Base-by-base conservation (phyloP, 2,888 invertebrate genomes). In the Anaspis maculata region DNA sequence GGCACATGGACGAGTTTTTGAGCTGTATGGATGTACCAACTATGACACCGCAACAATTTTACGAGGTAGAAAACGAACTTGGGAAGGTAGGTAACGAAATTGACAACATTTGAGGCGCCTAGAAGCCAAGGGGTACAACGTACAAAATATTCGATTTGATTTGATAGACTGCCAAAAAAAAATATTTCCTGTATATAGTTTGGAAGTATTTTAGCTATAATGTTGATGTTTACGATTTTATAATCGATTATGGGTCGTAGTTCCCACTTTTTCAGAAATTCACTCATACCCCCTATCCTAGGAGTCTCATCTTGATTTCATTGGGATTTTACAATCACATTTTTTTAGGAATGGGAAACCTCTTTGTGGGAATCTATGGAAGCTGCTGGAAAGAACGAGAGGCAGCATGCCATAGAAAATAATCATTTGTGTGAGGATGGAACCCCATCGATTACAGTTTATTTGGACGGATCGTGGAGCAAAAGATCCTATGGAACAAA, bases 381-480 rank as follows among this genome's bases (percentile, higher is more conserved):
- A 13, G n/a, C 5, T 6, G 27, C 27, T 5, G 27, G 27, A 12
- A 6, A 4, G 5, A 27, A n/a, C 5, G 27, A 27, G n/a, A 27
- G 13, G n/a, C 5, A 27, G 5, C 9, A 13, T 13, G 27, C 27
- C 6, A 27, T 27, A 6, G 13, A 10, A 14, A 13, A 7, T 5
- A 13, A n/a, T 6, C 27, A 27, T 4, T 7, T 27, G 5, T 13
- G 14, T 13, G 6, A 7, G 3, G 27, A 27, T 13, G 14, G 27
- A 13, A n/a, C n/a, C 6, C 42, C 45, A 14, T 46, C 38, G 45
- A 40, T 44, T 13, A 48, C 42, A 15, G 49, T 48, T 1, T 42
- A 45, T 34, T 31, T 46, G 6, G 46, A 49, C 39, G 49, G 49
- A 0, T 46, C 46, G 7, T 48, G 48, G 48, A 43, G 43, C 21